Base-by-base conservation (phyloP, 2,888 invertebrate species). In the Mesorhabditis belari region DNA sequence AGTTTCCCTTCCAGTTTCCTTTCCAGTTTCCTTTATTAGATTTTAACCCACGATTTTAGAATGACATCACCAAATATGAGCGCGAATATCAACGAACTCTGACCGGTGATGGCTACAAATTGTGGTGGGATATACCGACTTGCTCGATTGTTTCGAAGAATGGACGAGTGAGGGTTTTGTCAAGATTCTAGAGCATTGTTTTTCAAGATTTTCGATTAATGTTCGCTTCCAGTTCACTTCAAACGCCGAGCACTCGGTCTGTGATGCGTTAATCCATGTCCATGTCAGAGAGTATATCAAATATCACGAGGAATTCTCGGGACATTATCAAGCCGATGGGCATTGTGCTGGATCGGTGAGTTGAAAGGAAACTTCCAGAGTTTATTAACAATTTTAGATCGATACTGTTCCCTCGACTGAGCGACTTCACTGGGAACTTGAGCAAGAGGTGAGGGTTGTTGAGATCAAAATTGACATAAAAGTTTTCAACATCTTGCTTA, bases 91-190 rank as follows among this genome's bases (percentile, higher is more conserved):
- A 88, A 59, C 85, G 87, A 50, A 85, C 96, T 73, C 85, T 96
- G 0, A 94, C 95, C 81, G 96, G 96, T 54, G 91, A 90, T 80
- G 95, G 95, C 6, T 88, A 90, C 81, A 90, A 96, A 83, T 87
- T 95, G 64, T 98, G 96, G 96, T 71, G 71, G 60, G 96, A 98
- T 85, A 96, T 96, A 83, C 92, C 74, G 5, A 62, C 64, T 53
- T 71, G 70, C 19, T 74, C 71, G 61, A 61, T 71, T 81, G 87
- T 96, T 80, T 90, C 90, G 70, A 88, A 86, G 60, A 95, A 94
- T 83, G 95, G 92, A 74, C 87, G 90, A 80, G 92, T 84, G 73
- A 71, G 82, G 75, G 5, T 28, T 6, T 50, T 25, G 21, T n/a
- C 12, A 9, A 9, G 9, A 9, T 24, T 24, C 23, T 55, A 24